These are phyloP conservation scores for Charanyca ferruginea DNA, from an alignment of 2,888 invertebrate genomes.

Conservation along the genomic window DNA sequence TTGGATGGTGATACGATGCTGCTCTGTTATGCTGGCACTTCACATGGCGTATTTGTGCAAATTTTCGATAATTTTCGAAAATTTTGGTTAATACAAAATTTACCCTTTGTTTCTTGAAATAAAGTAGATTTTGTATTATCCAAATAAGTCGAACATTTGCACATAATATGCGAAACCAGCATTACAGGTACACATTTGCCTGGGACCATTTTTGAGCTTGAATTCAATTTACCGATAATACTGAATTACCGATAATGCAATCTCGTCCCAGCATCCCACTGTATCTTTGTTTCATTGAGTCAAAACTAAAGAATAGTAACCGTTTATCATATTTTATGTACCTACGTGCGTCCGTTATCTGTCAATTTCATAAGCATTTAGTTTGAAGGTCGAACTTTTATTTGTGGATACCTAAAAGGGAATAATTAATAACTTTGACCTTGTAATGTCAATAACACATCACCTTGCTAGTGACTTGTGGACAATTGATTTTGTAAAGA, in stretches of 20 bases:
- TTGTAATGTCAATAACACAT: constrained; percentile 19
- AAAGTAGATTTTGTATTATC: no score
- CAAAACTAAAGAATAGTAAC: constrained; percentile 11
- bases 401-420: constrained; percentile 15
- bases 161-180: no score
- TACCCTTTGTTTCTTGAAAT: no score
- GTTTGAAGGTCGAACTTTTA: constrained; percentile 30
- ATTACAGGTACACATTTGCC: no score
- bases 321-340: constrained; percentile 9
- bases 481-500: constrained; percentile 1
- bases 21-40: no score
- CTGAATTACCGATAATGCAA: neutral
- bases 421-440: constrained; percentile 13
- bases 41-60: no score
- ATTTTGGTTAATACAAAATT: no score
- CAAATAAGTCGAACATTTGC: no score
- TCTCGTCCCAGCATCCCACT: neutral
- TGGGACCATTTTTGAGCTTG: no score
- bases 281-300: constrained; percentile 10
- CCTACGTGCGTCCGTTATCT: constrained; percentile 30
- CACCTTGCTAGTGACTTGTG: neutral
- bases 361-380: constrained; percentile 36
- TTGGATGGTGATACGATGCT: no score
- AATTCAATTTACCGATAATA: no score
- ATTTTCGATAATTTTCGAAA: no score